These are phyloP conservation scores for Heliangelus exortis DNA, from an alignment of 2,797 vertebrate species.

Conservation along the genomic window DNA sequence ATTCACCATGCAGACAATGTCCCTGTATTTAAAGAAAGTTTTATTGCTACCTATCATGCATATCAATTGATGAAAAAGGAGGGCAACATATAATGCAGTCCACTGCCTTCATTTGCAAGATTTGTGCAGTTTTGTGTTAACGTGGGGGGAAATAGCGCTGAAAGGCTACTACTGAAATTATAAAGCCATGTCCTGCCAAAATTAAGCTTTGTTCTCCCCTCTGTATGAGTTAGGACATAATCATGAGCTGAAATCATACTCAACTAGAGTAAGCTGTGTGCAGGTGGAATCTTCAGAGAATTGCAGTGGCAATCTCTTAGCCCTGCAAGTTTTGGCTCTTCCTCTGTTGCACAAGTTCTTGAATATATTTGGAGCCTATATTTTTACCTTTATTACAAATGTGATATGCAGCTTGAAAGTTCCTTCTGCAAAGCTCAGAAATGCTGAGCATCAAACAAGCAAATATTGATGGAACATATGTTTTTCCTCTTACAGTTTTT, in stretches of 20 bases:
- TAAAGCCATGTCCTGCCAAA: neutral
- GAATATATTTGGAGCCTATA: neutral
- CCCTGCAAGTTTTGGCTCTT: neutral
- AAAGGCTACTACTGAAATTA: neutral
- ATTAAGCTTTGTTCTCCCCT: neutral
- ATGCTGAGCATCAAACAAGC: neutral
- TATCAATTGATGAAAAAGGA: neutral
- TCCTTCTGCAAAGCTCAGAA: neutral
- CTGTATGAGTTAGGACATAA: neutral
- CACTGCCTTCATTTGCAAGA: neutral
- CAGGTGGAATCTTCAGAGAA: neutral
- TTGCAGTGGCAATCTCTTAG: neutral
- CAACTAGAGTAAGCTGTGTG: neutral
- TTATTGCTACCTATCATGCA: neutral
- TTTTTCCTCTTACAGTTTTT: constrained; percentile 5
- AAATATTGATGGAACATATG: neutral
- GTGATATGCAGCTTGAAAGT: neutral
- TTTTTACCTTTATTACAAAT: neutral
- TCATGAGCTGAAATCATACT: neutral
- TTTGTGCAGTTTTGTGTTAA: neutral
- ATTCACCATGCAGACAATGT: neutral
- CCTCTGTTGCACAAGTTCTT: neutral
- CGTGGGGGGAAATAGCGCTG: neutral
- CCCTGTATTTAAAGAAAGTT: neutral
- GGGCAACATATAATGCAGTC: neutral